Evolutionary conservation across 2,888 invertebrate genomes (phyloP), one percentile per base, ranked within the genome.

Genomic region (Gryllus longicercus): DNA sequence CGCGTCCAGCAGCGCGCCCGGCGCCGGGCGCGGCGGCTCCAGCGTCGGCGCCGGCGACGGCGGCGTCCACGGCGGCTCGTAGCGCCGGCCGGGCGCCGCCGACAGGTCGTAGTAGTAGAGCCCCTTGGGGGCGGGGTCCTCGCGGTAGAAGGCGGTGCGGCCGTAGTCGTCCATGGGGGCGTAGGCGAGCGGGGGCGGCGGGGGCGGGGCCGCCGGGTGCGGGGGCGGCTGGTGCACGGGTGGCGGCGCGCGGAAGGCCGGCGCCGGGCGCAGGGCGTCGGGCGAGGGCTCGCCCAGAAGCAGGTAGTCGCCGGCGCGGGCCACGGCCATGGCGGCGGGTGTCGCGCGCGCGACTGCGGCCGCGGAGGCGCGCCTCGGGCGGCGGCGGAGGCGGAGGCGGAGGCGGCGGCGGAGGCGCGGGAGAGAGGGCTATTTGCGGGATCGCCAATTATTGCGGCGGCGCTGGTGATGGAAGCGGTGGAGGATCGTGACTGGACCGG

Each of bases 21-120:
- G 14, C 25, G 75, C 50, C 51, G 63, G 23, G 10, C 38, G 50
- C 2, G 74, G 77, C 51, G 78, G 51, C 18, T 21, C 50, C 21
- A 18, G 63, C 77, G 63, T 25, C 78, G 50, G 80, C 50, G n/a
- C 23, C 23, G 23, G 78, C 16, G 78, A 78, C 25, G 79, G n/a
- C 49, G 79, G 50, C 79, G 63, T 63, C 63, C 63, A 63, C 63
- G 63, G 4, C 63, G 63, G 63, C 63, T n/a, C 14, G n/a, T n/a
- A n/a, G 21, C 21, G 16, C 16, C 63, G 16, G 63, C 63, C 63
- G 38, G 38, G 38, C 38, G 38, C 38, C 38, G 38, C 38, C 14
- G 63, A 63, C 16, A 63, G 63, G 14, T 63, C 63, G n/a, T 63
- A 63, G 63, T 18, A 63, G 63, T 63, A 63, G 4, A 63, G 63